A percentile compares a stretch with the other conserved stretches of the same genome.
phyloP scores from a whole-genome alignment of 2,797 vertebrate genomes.

The Acipenser oxyrinchus region DNA sequence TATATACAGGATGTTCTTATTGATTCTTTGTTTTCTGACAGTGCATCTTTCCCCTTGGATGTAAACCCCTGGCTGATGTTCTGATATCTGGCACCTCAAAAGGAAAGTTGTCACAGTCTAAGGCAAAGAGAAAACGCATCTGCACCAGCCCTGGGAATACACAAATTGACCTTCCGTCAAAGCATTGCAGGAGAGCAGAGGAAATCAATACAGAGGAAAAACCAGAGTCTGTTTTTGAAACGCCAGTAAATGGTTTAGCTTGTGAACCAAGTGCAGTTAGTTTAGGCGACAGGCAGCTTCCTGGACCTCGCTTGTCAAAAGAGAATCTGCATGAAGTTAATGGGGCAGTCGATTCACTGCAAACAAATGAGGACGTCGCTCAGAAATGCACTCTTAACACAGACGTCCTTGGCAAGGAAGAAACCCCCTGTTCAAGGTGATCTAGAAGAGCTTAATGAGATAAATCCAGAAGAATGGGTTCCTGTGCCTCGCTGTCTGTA shows the following conservation, averaged over 20 bases:
- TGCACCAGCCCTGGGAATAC: slow-evolving; percentile 12
- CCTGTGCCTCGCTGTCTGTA: slow-evolving; percentile 55
- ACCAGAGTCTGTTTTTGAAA: background rate
- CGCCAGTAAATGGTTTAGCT: too few species aligned
- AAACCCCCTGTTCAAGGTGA: background rate
- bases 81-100: slow-evolving; percentile 45
- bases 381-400: background rate
- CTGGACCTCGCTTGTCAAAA: too few species aligned
- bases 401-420: background rate
- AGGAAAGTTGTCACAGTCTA: slow-evolving; percentile 11
- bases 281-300: too few species aligned
- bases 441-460: background rate
- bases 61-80: slow-evolving; percentile 68
- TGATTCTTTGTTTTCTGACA: slow-evolving; percentile 31
- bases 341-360: too few species aligned
- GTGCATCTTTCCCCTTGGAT: slow-evolving; percentile 93
- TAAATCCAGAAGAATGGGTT: slow-evolving; percentile 16
- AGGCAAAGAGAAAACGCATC: slow-evolving; percentile 39
- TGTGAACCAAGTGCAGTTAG: too few species aligned
- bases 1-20: too few species aligned
- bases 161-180: slow-evolving; percentile 4
- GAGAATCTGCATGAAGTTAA: too few species aligned
- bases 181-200: slow-evolving; percentile 19
- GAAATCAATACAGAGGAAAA: background rate
- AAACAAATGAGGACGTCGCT: too few species aligned